Percentiles rank a stretch among this genome's conserved stretches.
Evolutionary conservation across 2,888 invertebrate genomes (phyloP).

Genomic region (Lasioglossum vierecki): DNA sequence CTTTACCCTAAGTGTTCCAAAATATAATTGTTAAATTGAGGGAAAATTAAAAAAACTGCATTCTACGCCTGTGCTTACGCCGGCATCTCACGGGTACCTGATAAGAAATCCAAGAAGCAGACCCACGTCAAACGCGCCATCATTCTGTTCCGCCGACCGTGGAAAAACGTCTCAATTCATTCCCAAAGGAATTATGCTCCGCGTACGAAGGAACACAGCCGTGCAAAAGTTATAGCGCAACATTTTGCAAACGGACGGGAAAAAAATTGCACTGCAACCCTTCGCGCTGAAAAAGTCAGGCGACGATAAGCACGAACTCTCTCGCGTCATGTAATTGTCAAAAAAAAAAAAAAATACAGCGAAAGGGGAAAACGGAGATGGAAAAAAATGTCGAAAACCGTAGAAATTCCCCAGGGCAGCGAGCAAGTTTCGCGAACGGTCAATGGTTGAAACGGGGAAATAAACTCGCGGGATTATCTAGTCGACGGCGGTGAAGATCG

Average conservation of each 20-base stretch:
- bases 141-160: neutral
- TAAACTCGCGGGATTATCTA: constrained; percentile 7
- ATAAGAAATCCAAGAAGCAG: neutral
- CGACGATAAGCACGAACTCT: neutral
- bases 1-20: neutral
- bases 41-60: neutral
- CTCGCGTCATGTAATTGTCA: neutral
- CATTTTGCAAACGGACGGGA: neutral
- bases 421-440: neutral
- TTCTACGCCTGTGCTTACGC: neutral
- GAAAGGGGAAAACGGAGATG: neutral
- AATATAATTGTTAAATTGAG: neutral
- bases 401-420: neutral
- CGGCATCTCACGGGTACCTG: neutral
- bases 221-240: neutral
- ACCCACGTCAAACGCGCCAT: neutral
- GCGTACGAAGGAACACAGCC: neutral
- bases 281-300: neutral
- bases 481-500: constrained; percentile 13
- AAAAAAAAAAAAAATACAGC: neutral
- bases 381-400: neutral
- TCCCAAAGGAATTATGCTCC: neutral
- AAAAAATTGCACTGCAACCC: neutral
- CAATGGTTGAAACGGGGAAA: neutral
- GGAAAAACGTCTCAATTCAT: constrained; percentile 6